These are phyloP conservation scores for Apolygus lucorum DNA, from an alignment of 1,140 invertebrate genomes.

Conservation along the genomic window DNA sequence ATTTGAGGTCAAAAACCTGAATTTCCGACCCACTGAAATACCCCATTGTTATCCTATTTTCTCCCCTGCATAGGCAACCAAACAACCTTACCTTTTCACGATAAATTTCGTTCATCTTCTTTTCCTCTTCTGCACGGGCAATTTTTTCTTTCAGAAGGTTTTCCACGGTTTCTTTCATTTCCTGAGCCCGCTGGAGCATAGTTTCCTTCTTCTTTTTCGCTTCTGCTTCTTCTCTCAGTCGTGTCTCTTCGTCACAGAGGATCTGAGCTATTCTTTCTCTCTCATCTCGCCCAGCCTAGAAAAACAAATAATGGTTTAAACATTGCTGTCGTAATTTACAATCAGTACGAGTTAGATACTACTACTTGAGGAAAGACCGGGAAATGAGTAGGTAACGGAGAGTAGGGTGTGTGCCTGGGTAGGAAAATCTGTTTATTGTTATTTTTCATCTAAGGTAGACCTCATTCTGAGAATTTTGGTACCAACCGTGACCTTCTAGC, in stretches of 20 bases:
- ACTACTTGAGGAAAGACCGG: no score
- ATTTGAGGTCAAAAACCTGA: neutral
- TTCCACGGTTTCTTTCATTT: conserved; percentile 9
- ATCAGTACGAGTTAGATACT: no score
- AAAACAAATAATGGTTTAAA: no score
- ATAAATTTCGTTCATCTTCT: neutral
- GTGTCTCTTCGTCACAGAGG: neutral
- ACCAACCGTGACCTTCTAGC: no score
- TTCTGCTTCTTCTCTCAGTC: conserved; percentile 1
- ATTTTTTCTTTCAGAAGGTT: neutral
- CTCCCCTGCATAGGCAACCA: neutral
- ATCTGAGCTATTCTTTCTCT: neutral
- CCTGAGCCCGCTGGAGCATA: neutral
- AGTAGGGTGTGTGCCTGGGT: no score
- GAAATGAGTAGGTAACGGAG: no score
- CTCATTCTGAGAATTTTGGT: no score
- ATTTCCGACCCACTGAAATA: no score
- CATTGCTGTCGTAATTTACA: no score
- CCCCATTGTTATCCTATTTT: neutral
- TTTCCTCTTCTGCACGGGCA: neutral
- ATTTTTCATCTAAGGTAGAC: no score
- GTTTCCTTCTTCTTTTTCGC: neutral
- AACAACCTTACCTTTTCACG: neutral
- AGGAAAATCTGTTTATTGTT: no score
- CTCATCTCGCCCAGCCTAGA: neutral